phyloP scores from a whole-genome alignment of 2,113 vertebrate species.

The Xenopus tropicalis region UCB_Xtro_10.0 CM004451.2:1835501-1836000 shows the following conservation, averaged over 20 bases:
- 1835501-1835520: no score
- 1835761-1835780: conserved; percentile 5
- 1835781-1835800: not conserved
- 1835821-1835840: conserved; percentile 16
- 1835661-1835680: conserved; percentile 14
- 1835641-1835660: not conserved
- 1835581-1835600: conserved; percentile 8
- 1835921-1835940: conserved; percentile 63
- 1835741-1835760: not conserved
- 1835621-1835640: conserved; percentile 1
- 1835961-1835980: conserved; percentile 71
- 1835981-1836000: conserved; percentile 69
- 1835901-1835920: conserved; percentile 68
- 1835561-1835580: not conserved
- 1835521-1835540: no score
- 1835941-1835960: conserved; percentile 64
- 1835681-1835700: not conserved
- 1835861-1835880: not conserved
- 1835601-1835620: not conserved
- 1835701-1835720: not conserved
- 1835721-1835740: not conserved
- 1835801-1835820: not conserved
- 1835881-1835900: conserved; percentile 63
- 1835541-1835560: no score
- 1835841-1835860: not conserved